These are phyloP conservation scores for Scartelaos histophorus DNA, from an alignment of 2,113 vertebrate species.

Conservation along the genomic window DNA sequence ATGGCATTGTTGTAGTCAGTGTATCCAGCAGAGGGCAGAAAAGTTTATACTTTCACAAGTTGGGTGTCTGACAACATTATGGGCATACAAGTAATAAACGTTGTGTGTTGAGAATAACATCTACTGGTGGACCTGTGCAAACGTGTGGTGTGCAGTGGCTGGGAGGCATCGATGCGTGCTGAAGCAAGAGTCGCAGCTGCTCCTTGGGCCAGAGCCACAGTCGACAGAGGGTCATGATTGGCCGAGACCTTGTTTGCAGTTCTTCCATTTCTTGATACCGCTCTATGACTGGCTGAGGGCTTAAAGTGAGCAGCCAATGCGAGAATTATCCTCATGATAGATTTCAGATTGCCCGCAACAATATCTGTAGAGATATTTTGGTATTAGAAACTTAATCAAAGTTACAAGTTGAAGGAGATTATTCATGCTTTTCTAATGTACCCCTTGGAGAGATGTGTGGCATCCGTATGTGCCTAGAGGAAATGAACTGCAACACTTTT, in stretches of 20 bases:
- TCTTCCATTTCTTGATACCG: constrained; percentile 51
- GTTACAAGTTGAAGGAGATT: not conserved
- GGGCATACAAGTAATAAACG: not conserved
- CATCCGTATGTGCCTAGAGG: constrained; percentile 94
- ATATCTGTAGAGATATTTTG: constrained; percentile 80
- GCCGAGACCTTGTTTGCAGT: constrained; percentile 27
- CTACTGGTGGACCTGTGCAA: constrained; percentile 80
- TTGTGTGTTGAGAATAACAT: not conserved
- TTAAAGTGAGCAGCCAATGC: constrained; percentile 97
- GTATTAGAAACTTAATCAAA: not conserved
- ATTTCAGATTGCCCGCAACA: constrained; percentile 94
- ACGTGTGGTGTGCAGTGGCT: constrained; percentile 74
- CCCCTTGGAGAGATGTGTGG: constrained; percentile 94
- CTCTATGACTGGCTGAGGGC: constrained; percentile 77
- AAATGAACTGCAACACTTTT: constrained; percentile 90
- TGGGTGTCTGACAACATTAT: not conserved
- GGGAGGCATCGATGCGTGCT: constrained; percentile 85
- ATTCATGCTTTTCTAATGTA: constrained; percentile 36
- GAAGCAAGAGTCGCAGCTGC: constrained; percentile 86
- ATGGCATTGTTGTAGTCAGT: too few relatives aligned
- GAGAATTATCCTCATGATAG: constrained; percentile 94
- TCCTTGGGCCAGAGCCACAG: constrained; percentile 87
- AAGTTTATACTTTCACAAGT: not conserved
- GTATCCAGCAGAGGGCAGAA: constrained; percentile 52
- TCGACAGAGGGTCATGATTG: constrained; percentile 83